Conservation (phyloP, 2,797 vertebrate genomes). For the Coregonus sp. region DNA sequence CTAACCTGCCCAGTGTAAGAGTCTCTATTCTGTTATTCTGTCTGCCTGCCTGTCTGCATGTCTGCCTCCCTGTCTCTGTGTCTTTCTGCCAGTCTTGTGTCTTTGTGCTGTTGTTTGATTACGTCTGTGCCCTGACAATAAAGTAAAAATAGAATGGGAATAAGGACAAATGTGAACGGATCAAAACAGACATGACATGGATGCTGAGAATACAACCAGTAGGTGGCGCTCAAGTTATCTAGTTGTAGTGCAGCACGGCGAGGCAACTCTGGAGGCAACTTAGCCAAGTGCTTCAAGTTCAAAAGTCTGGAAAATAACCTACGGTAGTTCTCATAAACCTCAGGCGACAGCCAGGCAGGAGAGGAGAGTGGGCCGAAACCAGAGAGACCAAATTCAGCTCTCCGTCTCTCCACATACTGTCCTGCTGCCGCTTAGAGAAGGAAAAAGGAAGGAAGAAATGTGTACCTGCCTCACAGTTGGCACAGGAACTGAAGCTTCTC, state of each 20-base stretch:
- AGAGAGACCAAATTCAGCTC: conserved; percentile 31
- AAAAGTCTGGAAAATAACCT: conserved; percentile 49
- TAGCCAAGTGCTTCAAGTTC: conserved; percentile 45
- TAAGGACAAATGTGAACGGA: neutral
- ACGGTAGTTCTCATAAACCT: conserved; percentile 32
- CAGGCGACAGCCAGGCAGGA: conserved; percentile 24
- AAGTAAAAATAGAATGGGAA: neutral
- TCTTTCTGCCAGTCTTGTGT: too few species aligned
- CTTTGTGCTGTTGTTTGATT: too few species aligned
- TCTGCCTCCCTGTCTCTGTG: too few species aligned
- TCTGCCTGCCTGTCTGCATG: neutral
- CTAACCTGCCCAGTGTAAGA: neutral
- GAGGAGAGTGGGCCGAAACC: conserved; percentile 19
- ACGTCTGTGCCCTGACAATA: neutral
- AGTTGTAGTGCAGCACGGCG: conserved; percentile 8
- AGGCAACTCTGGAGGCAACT: conserved; percentile 30
- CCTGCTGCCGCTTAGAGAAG: neutral
- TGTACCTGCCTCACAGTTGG: neutral
- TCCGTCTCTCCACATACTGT: neutral
- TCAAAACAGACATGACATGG: neutral
- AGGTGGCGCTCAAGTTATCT: conserved; percentile 56
- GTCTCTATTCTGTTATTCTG: neutral
- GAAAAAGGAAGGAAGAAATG: neutral
- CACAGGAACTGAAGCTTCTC: neutral
- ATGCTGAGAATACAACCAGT: conserved; percentile 26